Evolutionary conservation across 2,888 invertebrate genomes (phyloP).

Genomic region (Brenthis hecate): DNA sequence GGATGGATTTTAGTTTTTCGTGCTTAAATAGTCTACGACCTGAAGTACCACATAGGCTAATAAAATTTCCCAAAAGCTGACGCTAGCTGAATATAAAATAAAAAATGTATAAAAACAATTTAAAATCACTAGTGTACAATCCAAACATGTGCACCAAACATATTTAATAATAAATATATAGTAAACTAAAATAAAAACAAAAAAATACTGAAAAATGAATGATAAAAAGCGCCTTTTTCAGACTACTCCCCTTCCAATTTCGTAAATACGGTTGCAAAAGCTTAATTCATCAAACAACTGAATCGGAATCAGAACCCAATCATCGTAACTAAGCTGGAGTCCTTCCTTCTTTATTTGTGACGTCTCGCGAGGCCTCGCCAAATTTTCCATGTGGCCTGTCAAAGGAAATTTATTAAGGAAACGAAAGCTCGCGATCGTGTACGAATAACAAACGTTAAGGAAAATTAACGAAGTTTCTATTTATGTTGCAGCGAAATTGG

Average conservation of each 20-base stretch:
- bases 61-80: too few species aligned
- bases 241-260: constrained; percentile 1
- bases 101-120: too few species aligned
- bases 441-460: constrained; percentile 21
- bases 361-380: constrained; percentile 28
- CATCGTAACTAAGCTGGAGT: constrained; percentile 37
- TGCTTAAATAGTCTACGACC: too few species aligned
- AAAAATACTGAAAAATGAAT: background rate
- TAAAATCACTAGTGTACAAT: too few species aligned
- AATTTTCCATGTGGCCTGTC: constrained; percentile 49
- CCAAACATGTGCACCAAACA: too few species aligned
- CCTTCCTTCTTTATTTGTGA: constrained; percentile 25
- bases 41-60: too few species aligned
- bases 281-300: constrained; percentile 29
- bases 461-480: constrained; percentile 22
- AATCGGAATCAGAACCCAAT: constrained; percentile 37
- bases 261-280: constrained; percentile 19
- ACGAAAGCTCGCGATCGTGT: constrained; percentile 22
- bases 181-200: too few species aligned
- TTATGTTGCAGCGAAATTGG: constrained; percentile 23
- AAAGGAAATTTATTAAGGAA: constrained; percentile 42
- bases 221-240: background rate
- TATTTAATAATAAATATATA: too few species aligned
- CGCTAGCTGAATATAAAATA: too few species aligned
- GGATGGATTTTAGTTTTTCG: too few species aligned